Conservation (phyloP, 1,140 invertebrate species). For the Hydropsyche tenuis region DNA sequence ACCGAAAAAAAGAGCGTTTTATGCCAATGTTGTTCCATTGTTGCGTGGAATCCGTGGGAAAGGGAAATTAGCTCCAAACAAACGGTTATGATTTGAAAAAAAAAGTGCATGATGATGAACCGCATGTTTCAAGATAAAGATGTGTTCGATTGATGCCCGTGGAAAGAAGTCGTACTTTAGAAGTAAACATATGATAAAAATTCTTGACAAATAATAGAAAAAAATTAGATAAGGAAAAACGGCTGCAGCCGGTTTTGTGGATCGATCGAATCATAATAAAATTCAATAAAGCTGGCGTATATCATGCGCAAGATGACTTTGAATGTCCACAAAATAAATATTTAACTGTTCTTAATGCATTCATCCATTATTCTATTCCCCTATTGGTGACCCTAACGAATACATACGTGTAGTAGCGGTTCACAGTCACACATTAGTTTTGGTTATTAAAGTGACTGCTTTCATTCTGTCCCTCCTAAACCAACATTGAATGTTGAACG, state of each 20-base stretch:
- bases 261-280: not conserved
- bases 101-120: slow-evolving; percentile 8
- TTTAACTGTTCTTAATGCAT: slow-evolving; percentile 9
- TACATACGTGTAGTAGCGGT: not conserved
- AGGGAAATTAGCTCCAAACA: not conserved
- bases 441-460: slow-evolving; percentile 36
- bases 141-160: too few species aligned
- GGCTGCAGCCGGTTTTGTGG: too few species aligned
- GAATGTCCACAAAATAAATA: slow-evolving; percentile 23
- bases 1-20: not conserved
- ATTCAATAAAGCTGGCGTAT: not conserved
- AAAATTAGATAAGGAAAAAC: too few species aligned
- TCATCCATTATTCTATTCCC: slow-evolving; percentile 20
- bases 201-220: too few species aligned
- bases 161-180: too few species aligned
- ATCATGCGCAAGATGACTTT: not conserved
- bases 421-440: slow-evolving; percentile 27
- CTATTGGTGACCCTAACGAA: slow-evolving; percentile 2
- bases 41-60: not conserved
- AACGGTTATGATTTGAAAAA: slow-evolving; percentile 5
- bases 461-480: slow-evolving; percentile 24
- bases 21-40: slow-evolving; percentile 16
- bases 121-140: not conserved
- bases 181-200: too few species aligned
- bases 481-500: slow-evolving; percentile 16